Conservation (phyloP, 2,888 invertebrate species). For the Andrena trimmerana region DNA sequence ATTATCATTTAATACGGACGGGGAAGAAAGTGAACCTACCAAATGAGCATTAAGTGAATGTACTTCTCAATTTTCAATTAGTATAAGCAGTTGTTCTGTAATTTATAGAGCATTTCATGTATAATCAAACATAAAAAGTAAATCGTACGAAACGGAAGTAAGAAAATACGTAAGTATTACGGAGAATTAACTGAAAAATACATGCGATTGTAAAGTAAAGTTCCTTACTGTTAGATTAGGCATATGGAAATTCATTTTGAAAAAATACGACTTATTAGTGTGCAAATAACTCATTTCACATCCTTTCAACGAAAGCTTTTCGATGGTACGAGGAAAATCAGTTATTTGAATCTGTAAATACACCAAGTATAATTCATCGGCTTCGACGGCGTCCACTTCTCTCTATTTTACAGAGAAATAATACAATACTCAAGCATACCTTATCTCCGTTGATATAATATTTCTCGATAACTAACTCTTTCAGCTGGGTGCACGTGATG, state of each 20-base stretch:
- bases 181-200: constrained; percentile 87
- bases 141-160: constrained; percentile 33
- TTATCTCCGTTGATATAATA: constrained; percentile 86
- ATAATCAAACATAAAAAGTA: constrained; percentile 50
- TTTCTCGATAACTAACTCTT: constrained; percentile 85
- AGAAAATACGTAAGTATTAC: constrained; percentile 6
- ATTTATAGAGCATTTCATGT: constrained; percentile 34
- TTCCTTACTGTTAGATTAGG: constrained; percentile 86
- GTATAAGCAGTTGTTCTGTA: constrained; percentile 41
- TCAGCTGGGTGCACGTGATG: constrained; percentile 84
- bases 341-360: constrained; percentile 87
- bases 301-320: constrained; percentile 87
- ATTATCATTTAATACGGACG: neutral
- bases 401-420: neutral
- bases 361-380: neutral
- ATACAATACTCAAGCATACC: constrained; percentile 79
- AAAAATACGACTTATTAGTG: constrained; percentile 86
- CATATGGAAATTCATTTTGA: constrained; percentile 86
- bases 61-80: constrained; percentile 48
- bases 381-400: constrained; percentile 5
- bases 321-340: constrained; percentile 88
- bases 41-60: constrained; percentile 29
- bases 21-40: constrained; percentile 21
- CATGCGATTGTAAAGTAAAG: constrained; percentile 34
- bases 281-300: constrained; percentile 85